Conservation (phyloP, 1,140 invertebrate genomes). For the Copidosoma floridanum region DNA sequence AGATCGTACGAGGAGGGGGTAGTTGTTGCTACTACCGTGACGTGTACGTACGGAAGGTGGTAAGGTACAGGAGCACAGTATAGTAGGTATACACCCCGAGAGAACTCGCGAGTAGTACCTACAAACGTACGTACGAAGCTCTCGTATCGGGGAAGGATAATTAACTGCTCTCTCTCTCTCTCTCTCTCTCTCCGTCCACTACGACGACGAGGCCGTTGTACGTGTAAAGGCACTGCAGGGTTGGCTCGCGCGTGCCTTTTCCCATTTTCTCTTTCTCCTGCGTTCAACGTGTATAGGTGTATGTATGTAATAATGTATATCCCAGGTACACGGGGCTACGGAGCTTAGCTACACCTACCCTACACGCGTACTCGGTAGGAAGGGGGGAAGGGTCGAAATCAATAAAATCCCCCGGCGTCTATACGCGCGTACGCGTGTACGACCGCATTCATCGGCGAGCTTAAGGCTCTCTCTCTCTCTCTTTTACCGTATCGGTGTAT, state of each 20-base stretch:
- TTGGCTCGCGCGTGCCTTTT: not conserved
- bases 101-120: too few species aligned
- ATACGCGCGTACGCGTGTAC: constrained; percentile 40
- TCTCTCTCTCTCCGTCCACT: not conserved
- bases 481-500: too few species aligned
- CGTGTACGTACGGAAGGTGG: too few species aligned
- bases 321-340: too few species aligned
- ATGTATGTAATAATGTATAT: too few species aligned
- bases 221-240: not conserved
- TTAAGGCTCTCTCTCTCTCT: too few species aligned
- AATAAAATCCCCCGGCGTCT: constrained; percentile 54
- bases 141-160: constrained; percentile 10
- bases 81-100: not conserved
- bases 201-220: not conserved
- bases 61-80: not conserved
- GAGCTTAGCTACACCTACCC: too few species aligned
- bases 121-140: constrained; percentile 26
- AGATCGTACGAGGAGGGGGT: too few species aligned
- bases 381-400: constrained; percentile 43
- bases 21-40: too few species aligned
- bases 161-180: constrained; percentile 9
- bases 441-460: constrained; percentile 45
- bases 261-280: not conserved
- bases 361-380: too few species aligned
- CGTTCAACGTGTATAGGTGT: constrained; percentile 2